These are phyloP conservation scores for Halcyon smyrnensis DNA, from an alignment of 2,797 vertebrate species.

Conservation along the genomic window DNA sequence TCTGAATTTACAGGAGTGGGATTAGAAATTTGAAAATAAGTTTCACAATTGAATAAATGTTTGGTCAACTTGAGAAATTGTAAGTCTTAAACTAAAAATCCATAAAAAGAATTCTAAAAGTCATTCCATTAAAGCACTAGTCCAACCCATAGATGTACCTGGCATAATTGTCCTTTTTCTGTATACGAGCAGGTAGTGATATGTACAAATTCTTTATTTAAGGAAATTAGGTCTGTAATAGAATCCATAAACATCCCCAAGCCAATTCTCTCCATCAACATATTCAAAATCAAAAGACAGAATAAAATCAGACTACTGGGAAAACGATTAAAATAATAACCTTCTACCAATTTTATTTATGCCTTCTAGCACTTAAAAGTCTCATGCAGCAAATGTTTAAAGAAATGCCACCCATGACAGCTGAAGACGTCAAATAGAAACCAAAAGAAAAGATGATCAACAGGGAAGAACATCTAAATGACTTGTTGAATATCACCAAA, in stretches of 20 bases:
- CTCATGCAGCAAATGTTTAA: not conserved
- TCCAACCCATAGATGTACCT: not conserved
- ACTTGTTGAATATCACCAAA: not conserved
- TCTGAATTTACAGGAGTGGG: not conserved
- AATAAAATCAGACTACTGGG: not conserved
- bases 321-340: slow-evolving; percentile 40
- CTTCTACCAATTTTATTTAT: not conserved
- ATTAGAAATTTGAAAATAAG: not conserved
- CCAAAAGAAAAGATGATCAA: not conserved
- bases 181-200: not conserved
- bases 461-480: not conserved
- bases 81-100: not conserved
- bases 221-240: not conserved
- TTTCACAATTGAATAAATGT: not conserved
- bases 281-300: not conserved
- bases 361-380: not conserved
- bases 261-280: not conserved
- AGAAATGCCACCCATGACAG: slow-evolving; percentile 1
- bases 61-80: not conserved
- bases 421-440: slow-evolving; percentile 7
- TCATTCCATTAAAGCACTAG: not conserved
- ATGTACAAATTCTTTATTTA: not conserved
- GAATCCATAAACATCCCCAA: not conserved
- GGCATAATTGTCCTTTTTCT: not conserved
- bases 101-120: not conserved